A percentile compares a stretch with the other conserved stretches of the same genome.
These are phyloP conservation scores for Rhegmatorhina hoffmannsi DNA, from an alignment of 2,113 vertebrate genomes.

Conservation along the genomic window DNA sequence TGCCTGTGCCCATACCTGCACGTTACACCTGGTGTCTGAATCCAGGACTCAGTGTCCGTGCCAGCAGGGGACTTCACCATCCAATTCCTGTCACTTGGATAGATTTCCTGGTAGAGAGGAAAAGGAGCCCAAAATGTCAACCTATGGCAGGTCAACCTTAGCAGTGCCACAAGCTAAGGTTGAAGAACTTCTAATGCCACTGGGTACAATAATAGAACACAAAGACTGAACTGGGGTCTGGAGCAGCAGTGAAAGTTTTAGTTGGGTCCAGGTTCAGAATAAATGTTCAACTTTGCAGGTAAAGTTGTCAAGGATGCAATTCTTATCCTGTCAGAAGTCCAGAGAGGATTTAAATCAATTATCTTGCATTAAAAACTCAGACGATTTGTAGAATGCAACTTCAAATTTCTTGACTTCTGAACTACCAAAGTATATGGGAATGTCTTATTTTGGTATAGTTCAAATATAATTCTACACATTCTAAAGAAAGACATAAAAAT, in stretches of 20 bases:
- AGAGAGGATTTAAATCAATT: not conserved
- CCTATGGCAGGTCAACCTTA: not conserved
- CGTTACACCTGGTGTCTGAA: not conserved
- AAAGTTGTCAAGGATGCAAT: not conserved
- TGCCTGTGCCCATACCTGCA: not conserved
- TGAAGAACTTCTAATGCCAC: not conserved
- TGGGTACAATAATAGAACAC: not conserved
- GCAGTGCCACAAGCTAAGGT: rapidly evolving
- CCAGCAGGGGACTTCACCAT: not conserved
- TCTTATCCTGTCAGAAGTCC: not conserved
- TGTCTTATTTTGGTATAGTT: not conserved
- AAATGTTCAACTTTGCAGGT: not conserved
- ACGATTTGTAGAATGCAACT: not conserved
- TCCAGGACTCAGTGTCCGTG: not conserved
- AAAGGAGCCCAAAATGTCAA: not conserved
- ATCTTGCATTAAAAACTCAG: not conserved
- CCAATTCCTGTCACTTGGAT: not conserved
- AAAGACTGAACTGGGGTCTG: not conserved
- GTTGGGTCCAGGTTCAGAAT: not conserved
- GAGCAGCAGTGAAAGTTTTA: not conserved
- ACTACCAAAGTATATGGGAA: not conserved
- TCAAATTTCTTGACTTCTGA: slow-evolving; percentile 2
- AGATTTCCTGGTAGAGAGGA: not conserved
- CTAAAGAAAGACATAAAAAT: not conserved
- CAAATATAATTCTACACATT: not conserved